These are phyloP conservation scores for Calephelis nemesis DNA, from an alignment of 1,140 invertebrate genomes.

Conservation along the genomic window DNA sequence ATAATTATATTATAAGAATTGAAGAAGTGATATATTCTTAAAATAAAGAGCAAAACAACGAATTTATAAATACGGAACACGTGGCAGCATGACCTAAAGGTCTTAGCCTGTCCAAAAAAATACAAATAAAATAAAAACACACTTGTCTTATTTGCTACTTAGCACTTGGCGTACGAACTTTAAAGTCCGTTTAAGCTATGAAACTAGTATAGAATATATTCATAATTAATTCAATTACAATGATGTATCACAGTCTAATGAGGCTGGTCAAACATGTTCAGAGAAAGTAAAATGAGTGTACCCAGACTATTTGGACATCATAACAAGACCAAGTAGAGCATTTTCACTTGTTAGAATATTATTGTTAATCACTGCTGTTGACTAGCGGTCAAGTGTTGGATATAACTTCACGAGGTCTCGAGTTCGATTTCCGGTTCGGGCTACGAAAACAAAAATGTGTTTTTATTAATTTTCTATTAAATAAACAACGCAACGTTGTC, in stretches of 20 bases:
- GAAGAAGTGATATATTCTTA: too few species aligned
- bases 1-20: too few species aligned
- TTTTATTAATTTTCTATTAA: too few species aligned
- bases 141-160: too few species aligned
- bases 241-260: background rate
- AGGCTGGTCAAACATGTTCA: slow-evolving; percentile 10
- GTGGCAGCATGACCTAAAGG: too few species aligned
- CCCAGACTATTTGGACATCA: slow-evolving; percentile 1
- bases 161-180: too few species aligned
- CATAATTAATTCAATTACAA: background rate
- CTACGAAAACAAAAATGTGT: background rate
- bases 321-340: background rate
- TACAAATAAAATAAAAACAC: too few species aligned
- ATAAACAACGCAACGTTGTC: too few species aligned
- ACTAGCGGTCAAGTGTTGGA: background rate
- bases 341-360: slow-evolving; percentile 1
- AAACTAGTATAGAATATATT: background rate
- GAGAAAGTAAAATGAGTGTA: slow-evolving; percentile 1
- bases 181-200: too few species aligned
- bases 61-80: too few species aligned
- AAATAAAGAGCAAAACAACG: too few species aligned
- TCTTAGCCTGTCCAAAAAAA: too few species aligned
- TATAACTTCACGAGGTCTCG: background rate
- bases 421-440: background rate
- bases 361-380: background rate